Base-by-base conservation (phyloP, 2,113 vertebrate genomes). In the Dasyornis broadbenti region DNA sequence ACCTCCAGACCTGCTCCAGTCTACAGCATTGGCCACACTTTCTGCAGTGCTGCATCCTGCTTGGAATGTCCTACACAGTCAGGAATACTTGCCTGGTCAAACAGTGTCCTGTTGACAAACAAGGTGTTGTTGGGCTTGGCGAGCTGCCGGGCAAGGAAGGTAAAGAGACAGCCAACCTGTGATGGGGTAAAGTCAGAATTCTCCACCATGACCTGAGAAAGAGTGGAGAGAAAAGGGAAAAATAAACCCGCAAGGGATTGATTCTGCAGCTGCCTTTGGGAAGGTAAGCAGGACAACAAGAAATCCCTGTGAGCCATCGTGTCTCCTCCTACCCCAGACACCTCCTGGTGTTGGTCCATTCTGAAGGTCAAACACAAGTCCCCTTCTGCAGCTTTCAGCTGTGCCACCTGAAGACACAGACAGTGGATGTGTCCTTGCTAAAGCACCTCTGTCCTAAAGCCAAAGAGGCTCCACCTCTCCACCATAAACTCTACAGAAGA, bases 121-220 rank as follows among this genome's bases (percentile, higher is more conserved):
- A 99, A 97, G 0, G 99, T 99, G 93, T 99, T 99, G 98, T 99
- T 98, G 30, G 99, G 99, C 59, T 99, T 99, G 92, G 99, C 99
- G 3, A 99, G 96, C 97, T 99, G 99, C 37, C 99, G 98, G 30
- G 99, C 99, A 61, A 99, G 97, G 89, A 99, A 99, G 21, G 99
- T 99, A 81, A 99, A 99, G 77, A 99, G 99, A 65, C 99, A 99
- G 31, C 99, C 99, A 49, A 99, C 99, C 97, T 99, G 99, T 11
- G 99, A 99, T 0, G 99, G 99, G 47, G 99, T 99, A 77, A 99
- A 99, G 96, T 99, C 99, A 13, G 99, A 98, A 95, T 99, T 99
- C 96, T 99, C 99, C 95, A 99, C 99, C 99, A 99, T 99, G 27
- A 99, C 98, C 99, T 99, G 89, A 54, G 59, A 40, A 72, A 49